Percentiles rank a stretch among this genome's conserved stretches.
Conservation (phyloP, 2,888 invertebrate species). For the Hypercompe scribonia region DNA sequence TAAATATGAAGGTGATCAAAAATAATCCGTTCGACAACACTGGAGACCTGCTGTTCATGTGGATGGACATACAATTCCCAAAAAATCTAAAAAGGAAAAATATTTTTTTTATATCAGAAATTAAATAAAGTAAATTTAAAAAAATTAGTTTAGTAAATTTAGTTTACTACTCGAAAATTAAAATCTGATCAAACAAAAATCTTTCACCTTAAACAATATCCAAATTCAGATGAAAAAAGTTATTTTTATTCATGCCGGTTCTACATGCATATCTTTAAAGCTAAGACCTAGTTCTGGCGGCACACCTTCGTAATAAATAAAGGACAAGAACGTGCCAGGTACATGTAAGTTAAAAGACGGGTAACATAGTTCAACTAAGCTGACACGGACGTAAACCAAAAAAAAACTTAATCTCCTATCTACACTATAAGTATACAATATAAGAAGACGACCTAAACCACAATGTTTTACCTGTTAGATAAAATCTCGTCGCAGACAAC, state of each 20-base stretch:
- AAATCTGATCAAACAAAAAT: too few species aligned
- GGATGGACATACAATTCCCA: too few species aligned
- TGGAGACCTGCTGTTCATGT: too few species aligned
- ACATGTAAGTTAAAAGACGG: background rate
- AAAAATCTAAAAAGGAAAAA: too few species aligned
- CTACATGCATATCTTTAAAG: background rate
- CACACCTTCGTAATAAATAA: background rate
- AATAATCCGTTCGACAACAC: too few species aligned
- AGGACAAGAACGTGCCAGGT: background rate
- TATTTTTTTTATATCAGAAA: too few species aligned
- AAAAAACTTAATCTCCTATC: constrained; percentile 28
- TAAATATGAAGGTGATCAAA: too few species aligned
- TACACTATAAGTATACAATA: constrained; percentile 29
- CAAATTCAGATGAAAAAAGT: background rate
- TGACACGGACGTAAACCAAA: constrained; percentile 12
- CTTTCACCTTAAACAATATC: background rate
- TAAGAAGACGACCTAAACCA: constrained; percentile 30
- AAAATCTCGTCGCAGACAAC: constrained; percentile 45
- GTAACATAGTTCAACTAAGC: constrained; percentile 9
- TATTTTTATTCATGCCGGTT: background rate
- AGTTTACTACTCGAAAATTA: too few species aligned
- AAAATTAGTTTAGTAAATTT: too few species aligned
- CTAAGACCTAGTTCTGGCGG: background rate
- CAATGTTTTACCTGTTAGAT: constrained; percentile 52
- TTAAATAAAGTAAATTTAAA: too few species aligned